Evolutionary conservation across 2,888 invertebrate genomes (phyloP).

Genomic region (Morpho achilles): DNA sequence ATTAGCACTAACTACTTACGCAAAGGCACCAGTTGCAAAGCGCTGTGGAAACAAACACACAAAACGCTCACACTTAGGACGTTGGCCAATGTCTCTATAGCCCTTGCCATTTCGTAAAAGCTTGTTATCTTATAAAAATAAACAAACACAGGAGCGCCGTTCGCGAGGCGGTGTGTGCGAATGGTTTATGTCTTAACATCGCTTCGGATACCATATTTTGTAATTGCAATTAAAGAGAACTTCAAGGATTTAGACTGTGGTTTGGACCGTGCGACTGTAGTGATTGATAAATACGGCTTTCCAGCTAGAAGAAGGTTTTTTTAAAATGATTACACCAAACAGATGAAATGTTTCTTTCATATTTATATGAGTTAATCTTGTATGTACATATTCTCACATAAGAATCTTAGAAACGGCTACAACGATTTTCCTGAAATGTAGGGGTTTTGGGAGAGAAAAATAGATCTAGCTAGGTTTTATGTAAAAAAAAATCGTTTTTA

Average conservation of each 20-base stretch:
- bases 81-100: conserved; percentile 23
- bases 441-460: too few relatives aligned
- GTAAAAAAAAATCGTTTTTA: too few relatives aligned
- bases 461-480: too few relatives aligned
- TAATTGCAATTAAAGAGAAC: conserved; percentile 53
- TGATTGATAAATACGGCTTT: not conserved
- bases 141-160: conserved; percentile 33
- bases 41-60: conserved; percentile 51
- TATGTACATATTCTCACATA: too few relatives aligned
- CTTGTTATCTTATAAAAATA: conserved; percentile 7
- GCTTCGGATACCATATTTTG: conserved; percentile 42
- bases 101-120: conserved; percentile 10
- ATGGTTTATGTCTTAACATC: conserved; percentile 41
- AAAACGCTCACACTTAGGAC: conserved; percentile 42
- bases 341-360: too few relatives aligned
- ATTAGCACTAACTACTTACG: conserved; percentile 49
- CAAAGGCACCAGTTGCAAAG: conserved; percentile 57
- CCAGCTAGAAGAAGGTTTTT: too few relatives aligned
- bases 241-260: conserved; percentile 58
- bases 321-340: too few relatives aligned
- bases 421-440: too few relatives aligned
- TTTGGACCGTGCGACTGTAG: conserved; percentile 32
- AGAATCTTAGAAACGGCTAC: too few relatives aligned
- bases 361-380: too few relatives aligned
- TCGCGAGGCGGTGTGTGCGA: conserved; percentile 42